Base-by-base conservation (phyloP, 2,888 invertebrate genomes). In the Mythimna impura region DNA sequence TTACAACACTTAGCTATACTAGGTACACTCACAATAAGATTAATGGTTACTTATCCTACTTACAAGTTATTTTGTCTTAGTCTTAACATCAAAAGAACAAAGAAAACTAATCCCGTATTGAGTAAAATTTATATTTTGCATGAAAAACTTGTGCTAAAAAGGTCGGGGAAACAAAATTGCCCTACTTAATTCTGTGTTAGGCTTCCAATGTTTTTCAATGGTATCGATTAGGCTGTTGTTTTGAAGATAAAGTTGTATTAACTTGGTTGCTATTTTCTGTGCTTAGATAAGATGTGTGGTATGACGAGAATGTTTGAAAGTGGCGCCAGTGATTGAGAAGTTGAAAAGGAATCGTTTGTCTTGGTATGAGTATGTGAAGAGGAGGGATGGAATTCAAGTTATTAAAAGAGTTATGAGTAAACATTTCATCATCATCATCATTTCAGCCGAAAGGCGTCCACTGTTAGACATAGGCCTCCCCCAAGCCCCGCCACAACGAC, bases 71-170 rank as follows among this genome's bases (percentile, higher is more conserved):
- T 84, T 73, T 75, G 70, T 85, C 74, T 81, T 76, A 66, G 65
- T 73, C 65, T 71, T 69, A 67, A 68, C 55, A 80, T 76, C 66
- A 78, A 76, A 81, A 82, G 72, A 71, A 80, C 69, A 78, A 78
- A 76, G 73, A 76, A 79, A 82, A 61, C 70, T 82, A 84, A 85
- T 84, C 68, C 63, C 30, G 47, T 69, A 81, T 73, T 66, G 69
- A 71, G 76, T 66, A 71, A 76, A 82, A 82, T 73, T 71, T 81
- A 84, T 81, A 79, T 79, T 84, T 84, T 79, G 73, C 85, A 80
- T 82, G 82, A 84, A 71, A 68, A 79, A 74, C 57, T 79, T 73
- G 36, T 22, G 54, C 57, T 62, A 65, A 76, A 75, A 84, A 82
- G 73, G 82, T 81, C 66, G 66, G 58, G 61, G 52, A 57, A 71